A percentile compares a stretch with the other conserved stretches of the same genome.
These are phyloP conservation scores for Ceramica pisi DNA, from an alignment of 2,888 invertebrate species.

Conservation along the genomic window DNA sequence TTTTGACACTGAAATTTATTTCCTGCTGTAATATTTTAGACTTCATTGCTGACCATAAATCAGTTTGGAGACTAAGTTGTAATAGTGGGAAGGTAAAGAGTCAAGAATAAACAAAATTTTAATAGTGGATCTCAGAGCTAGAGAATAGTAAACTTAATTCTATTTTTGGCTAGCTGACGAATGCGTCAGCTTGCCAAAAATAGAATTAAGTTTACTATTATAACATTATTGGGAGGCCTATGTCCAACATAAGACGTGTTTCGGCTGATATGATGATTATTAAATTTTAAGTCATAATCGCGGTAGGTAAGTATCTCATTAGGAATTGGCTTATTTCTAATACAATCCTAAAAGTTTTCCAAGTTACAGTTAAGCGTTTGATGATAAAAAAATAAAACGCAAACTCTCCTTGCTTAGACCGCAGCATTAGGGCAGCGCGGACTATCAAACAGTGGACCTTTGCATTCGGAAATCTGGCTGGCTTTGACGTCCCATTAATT, in stretches of 20 bases:
- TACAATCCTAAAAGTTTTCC: neutral
- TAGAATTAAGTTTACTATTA: neutral
- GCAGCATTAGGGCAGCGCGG: constrained; percentile 53
- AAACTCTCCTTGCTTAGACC: constrained; percentile 39
- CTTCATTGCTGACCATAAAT: neutral
- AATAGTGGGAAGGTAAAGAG: neutral
- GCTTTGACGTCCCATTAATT: constrained; percentile 83
- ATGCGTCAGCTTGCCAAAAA: neutral
- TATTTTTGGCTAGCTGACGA: no score
- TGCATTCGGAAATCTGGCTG: constrained; percentile 78
- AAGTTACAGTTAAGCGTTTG: neutral
- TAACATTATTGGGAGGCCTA: no score
- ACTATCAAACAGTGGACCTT: constrained; percentile 71
- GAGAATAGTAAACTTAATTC: no score
- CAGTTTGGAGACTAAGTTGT: neutral
- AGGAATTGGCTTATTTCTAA: neutral
- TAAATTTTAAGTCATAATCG: no score
- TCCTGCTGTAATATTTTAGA: neutral
- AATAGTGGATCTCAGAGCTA: neutral
- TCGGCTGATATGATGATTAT: no score
- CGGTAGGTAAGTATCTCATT: no score
- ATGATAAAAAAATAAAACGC: constrained; percentile 12
- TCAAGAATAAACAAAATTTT: neutral
- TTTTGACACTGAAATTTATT: neutral
- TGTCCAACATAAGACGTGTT: no score